These are phyloP conservation scores for Drosophila mayri DNA, from an alignment of 1,140 invertebrate species.

Conservation along the genomic window DNA sequence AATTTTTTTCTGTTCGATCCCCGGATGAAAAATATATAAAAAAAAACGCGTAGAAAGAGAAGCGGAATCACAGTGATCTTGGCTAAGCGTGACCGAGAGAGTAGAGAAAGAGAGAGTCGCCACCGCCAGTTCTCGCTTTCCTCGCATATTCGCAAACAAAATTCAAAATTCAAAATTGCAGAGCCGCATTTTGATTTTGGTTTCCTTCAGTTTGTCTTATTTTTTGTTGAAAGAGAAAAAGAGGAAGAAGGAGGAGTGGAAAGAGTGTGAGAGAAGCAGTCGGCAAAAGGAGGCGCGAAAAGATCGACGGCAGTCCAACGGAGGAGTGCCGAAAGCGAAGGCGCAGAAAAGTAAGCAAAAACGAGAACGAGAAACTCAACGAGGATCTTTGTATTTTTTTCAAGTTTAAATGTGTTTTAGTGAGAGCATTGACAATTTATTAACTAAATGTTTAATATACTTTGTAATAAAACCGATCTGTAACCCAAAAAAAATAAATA, in stretches of 20 bases:
- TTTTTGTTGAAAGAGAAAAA: conserved; percentile 54
- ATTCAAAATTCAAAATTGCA: conserved; percentile 71
- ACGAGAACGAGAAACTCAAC: conserved; percentile 10
- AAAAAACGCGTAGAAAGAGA: conserved; percentile 36
- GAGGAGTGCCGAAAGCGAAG: conserved; percentile 58
- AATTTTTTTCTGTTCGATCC: conserved; percentile 67
- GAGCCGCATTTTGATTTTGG: conserved; percentile 38
- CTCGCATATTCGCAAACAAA: conserved; percentile 59
- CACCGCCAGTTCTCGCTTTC: conserved; percentile 30
- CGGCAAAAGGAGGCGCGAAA: conserved; percentile 16
- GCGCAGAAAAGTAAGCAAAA: conserved; percentile 72
- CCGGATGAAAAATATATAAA: conserved; percentile 19
- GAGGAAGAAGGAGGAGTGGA: conserved; percentile 26
- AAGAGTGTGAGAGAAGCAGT: conserved; percentile 22
- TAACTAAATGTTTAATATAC: not conserved
- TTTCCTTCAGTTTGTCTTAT: conserved; percentile 71
- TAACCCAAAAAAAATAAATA: not conserved
- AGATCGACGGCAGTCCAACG: conserved; percentile 36
- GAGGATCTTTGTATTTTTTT: conserved; percentile 40
- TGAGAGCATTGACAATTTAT: conserved; percentile 20
- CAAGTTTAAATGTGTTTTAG: conserved; percentile 14
- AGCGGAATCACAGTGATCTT: conserved; percentile 52
- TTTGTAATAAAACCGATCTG: conserved; percentile 2
- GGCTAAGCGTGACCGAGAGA: conserved; percentile 26
- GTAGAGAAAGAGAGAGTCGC: conserved; percentile 20